Base-by-base conservation (phyloP, 2,113 vertebrate genomes). In the Thamnaconus septentrionalis region DNA sequence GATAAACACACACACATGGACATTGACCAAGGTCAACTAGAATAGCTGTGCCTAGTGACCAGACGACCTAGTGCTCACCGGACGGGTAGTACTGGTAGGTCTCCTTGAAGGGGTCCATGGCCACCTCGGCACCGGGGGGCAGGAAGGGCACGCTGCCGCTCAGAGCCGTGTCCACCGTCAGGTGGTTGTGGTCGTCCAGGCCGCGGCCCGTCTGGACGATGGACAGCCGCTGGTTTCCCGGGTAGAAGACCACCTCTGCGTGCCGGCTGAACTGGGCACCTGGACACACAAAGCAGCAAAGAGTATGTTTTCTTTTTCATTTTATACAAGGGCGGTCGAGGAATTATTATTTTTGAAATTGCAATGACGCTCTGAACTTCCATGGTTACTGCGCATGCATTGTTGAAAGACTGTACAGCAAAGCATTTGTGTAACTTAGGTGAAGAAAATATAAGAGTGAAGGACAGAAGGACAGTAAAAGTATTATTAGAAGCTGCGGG, bases 261-360 rank as follows among this genome's bases (percentile, higher is more conserved):
- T 53, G 88, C 59, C 95, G 95, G 3, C 72, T 92, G 87, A 99
- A 97, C 59, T 94, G 88, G 0, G 95, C 95, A 0, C 97, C 97
- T 99, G 79, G 18, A 0, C 56, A 39, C 4, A 69, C 31, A 73
- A 55, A 41, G 8, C 49, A 44, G 41, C 7, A 46, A n/a, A 53
- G 59, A 68, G 3, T 7, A 11, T 60, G 50, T 45, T 41, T 41
- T 7, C 63, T 64, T 50, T 52, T 8, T 62, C 63, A 47, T 1
- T 45, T 31, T 5, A 9, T 11, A 41, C 5, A 7, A 45, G 5
- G 5, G 55, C 46, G 64, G 39, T 11, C 12, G 55, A 10, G 56
- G 4, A 11, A 66, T 59, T n/a, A 9, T 5, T 53, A 53, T 53
- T 49, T 31, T 31, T 31, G 18, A 31, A 31, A 31, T 31, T 31